Evolutionary conservation across 2,888 invertebrate species (phyloP), one percentile per base, ranked within the genome.

Genomic region (Ornithoptera alexandrae): DNA sequence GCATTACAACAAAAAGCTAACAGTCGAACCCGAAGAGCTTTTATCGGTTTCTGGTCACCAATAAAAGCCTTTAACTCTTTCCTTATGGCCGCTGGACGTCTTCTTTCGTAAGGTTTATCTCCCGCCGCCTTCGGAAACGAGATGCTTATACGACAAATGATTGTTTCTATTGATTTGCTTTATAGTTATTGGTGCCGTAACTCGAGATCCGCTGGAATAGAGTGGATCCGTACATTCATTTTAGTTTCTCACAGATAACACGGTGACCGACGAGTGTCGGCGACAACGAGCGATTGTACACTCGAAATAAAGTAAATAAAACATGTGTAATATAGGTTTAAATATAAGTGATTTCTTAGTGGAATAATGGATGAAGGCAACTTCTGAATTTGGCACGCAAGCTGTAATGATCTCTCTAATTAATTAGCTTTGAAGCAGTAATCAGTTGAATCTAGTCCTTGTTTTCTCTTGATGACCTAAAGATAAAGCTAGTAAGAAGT

Each of bases 151-250:
- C 70, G 78, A 72, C 71, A 75, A 68, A 68, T 70, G 75, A 85
- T 84, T 84, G 84, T 85, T 83, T 84, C 80, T 84, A 84, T 86
- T 83, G 86, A 85, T 87, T 84, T 88, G 83, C 82, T 90, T 90
- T 88, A 90, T 84, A 81, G 84, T 89, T 89, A 90, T 89, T 85
- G 77, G 76, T 72, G 72, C 70, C 76, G 82, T 86, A 84, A 81
- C 79, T 81, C 79, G 74, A 76, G 77, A 78, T 77, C 72, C 72
- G 72, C 65, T 71, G 61, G 74, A 71, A 63, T 77, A 53, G 20
- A 59, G 53, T 72, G 75, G 80, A 79, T 66, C 69, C 58, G 63
- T 8, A 22, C 24, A 46, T 63, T n/a, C n/a, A 56, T 56, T 56
- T n/a, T 56, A 15, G 15, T 46, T 0, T 4, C 46, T 12, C 15